Evolutionary conservation across 2,888 invertebrate species (phyloP), one percentile per base, ranked within the genome.

Genomic region (Mesorhabditis spiculigera): DNA sequence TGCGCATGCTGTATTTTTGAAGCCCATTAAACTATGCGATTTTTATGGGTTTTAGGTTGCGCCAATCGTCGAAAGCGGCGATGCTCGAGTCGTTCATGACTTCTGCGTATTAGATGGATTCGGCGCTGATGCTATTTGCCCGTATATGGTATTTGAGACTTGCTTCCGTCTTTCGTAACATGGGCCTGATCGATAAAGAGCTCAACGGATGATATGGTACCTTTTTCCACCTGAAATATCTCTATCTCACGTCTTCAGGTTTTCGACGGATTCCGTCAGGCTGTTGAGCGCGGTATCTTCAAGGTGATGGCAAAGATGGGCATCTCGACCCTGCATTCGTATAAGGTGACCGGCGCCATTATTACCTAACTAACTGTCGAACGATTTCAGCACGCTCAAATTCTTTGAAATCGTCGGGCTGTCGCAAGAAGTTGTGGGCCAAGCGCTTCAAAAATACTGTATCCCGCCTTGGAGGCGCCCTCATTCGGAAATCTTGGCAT

Each of bases 281-380:
- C 96, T 62, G 92, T 93, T 86, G 94, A 94, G 83, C 91, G 93
- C 1, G 95, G 95, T 67, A 92, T 93, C 79, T 91, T 92, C 67
- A 94, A 94, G 87, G 93, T 91, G 50, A 98, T 98, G 97, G 97
- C 98, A 5, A 98, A 98, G 87, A 98, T 98, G 98, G 98, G 98
- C 71, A 98, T 98, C 86, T 95, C 95, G 71, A 98, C 97, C 0
- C 89, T 98, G 62, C 97, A 97, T 87, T 96, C 95, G 0, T 98
- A 98, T 88, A 97, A 96, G 89, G 88, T 87, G 74, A 63, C 65
- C 4, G 13, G 8, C 28, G 28, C 28, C 28, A 43, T 65, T 13
- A 4, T 43, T 43, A 3, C 44, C 43, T 6, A 13, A 16, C 6
- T 5, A 67, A 5, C 8, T 50, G 28, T 5, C 65, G 5, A 13